Evolutionary conservation across 1,140 invertebrate genomes (phyloP).

Genomic region (Akabosia matsudoensis): DNA sequence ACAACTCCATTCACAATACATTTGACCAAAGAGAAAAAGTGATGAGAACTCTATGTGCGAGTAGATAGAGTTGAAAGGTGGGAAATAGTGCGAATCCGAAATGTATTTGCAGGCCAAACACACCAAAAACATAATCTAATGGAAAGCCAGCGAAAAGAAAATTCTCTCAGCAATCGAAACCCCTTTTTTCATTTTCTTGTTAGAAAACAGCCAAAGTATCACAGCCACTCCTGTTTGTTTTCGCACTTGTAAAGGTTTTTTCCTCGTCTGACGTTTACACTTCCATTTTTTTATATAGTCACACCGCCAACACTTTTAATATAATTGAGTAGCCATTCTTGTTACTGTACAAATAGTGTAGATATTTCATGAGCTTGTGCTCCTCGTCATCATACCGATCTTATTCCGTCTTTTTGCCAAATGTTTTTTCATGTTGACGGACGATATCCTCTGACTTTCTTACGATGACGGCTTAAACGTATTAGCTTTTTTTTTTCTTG

Average conservation of each 20-base stretch:
- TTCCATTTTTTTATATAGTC: neutral
- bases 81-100: slow-evolving; percentile 44
- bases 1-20: neutral
- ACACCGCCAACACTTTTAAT: neutral
- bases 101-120: slow-evolving; percentile 14
- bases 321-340: neutral
- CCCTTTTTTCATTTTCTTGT: neutral
- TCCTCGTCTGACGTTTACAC: neutral
- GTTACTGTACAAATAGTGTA: too few species aligned
- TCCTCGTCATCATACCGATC: neutral
- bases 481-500: neutral
- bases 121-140: slow-evolving; percentile 32
- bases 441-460: slow-evolving; percentile 24
- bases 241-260: neutral
- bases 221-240: neutral
- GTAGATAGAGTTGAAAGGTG: slow-evolving; percentile 43
- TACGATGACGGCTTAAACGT: neutral
- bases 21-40: neutral
- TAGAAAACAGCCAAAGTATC: neutral
- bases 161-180: neutral
- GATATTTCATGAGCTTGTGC: slow-evolving; percentile 1
- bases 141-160: slow-evolving; percentile 31
- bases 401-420: neutral
- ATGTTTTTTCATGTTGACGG: slow-evolving; percentile 21
- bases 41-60: slow-evolving; percentile 17